Evolutionary conservation across 2,797 vertebrate genomes (phyloP).

Genomic region (Poeciliopsis infans): DNA sequence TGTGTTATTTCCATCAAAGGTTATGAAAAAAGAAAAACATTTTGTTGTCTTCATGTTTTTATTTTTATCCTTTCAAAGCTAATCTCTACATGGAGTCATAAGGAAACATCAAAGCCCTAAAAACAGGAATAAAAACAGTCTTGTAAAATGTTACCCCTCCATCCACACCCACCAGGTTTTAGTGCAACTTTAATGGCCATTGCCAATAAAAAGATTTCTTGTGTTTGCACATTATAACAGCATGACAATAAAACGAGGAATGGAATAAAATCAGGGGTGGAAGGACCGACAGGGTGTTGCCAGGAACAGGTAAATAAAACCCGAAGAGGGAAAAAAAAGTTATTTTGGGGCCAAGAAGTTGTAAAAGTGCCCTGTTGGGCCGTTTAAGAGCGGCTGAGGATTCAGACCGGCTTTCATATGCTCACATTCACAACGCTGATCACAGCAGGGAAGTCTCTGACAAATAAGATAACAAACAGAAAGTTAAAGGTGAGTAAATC

Average conservation of each 20-base stretch:
- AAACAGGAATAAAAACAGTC: conserved; percentile 2
- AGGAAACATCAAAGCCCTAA: background rate
- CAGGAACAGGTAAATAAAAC: conserved; percentile 27
- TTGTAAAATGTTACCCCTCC: conserved; percentile 12
- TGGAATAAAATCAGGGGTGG: conserved; percentile 12
- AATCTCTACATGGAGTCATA: background rate
- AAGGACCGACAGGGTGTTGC: conserved; percentile 35
- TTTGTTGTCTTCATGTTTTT: background rate
- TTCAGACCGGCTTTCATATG: conserved; percentile 18
- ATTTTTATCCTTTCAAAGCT: background rate
- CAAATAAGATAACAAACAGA: background rate
- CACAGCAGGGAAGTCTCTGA: conserved; percentile 1
- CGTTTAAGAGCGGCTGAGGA: conserved; percentile 31
- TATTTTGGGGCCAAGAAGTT: conserved; percentile 20
- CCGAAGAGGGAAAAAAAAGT: conserved; percentile 26
- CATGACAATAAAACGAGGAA: conserved; percentile 47
- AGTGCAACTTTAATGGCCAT: conserved; percentile 38
- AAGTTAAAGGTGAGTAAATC: conserved; percentile 34
- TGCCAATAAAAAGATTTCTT: conserved; percentile 53
- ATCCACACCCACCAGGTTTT: conserved; percentile 54
- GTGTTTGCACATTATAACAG: conserved; percentile 38
- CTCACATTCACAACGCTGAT: conserved; percentile 18
- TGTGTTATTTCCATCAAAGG: background rate
- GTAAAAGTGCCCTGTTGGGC: conserved; percentile 41
- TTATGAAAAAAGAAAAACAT: background rate